These are phyloP conservation scores for Acrobeloides nanus DNA, from an alignment of 2,888 invertebrate genomes.

Conservation along the genomic window DNA sequence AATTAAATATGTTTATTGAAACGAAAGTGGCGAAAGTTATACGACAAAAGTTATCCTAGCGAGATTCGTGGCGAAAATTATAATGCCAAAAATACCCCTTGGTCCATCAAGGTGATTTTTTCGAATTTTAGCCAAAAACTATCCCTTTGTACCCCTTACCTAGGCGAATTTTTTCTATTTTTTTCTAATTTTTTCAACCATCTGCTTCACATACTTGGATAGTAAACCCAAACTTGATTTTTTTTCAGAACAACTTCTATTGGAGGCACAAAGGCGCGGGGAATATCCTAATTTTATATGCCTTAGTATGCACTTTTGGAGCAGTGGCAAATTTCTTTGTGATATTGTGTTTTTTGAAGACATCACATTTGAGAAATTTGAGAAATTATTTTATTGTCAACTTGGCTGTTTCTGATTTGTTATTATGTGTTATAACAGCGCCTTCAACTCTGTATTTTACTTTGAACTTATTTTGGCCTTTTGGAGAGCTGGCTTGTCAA, in stretches of 20 bases:
- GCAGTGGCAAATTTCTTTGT: constrained; percentile 46
- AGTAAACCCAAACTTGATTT: constrained; percentile 1
- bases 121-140: not conserved
- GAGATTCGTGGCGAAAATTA: too few species aligned
- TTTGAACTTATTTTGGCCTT: constrained; percentile 51
- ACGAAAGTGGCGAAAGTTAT: too few species aligned
- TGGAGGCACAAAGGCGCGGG: constrained; percentile 39
- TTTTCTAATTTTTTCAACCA: not conserved
- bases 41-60: too few species aligned
- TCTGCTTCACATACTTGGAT: not conserved
- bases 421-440: constrained; percentile 47
- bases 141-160: too few species aligned
- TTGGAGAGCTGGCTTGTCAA: constrained; percentile 43
- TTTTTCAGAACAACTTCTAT: constrained; percentile 44
- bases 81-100: too few species aligned
- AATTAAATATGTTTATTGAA: too few species aligned
- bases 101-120: not conserved
- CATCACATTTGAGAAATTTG: constrained; percentile 43
- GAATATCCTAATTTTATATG: constrained; percentile 40
- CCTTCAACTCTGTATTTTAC: constrained; percentile 48
- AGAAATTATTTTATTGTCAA: constrained; percentile 52
- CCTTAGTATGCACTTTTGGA: constrained; percentile 46
- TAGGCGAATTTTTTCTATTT: too few species aligned
- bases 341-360: constrained; percentile 33
- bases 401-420: constrained; percentile 47